Evolutionary conservation across 2,113 vertebrate genomes (phyloP).

Genomic region (Notiomystis cincta): DNA sequence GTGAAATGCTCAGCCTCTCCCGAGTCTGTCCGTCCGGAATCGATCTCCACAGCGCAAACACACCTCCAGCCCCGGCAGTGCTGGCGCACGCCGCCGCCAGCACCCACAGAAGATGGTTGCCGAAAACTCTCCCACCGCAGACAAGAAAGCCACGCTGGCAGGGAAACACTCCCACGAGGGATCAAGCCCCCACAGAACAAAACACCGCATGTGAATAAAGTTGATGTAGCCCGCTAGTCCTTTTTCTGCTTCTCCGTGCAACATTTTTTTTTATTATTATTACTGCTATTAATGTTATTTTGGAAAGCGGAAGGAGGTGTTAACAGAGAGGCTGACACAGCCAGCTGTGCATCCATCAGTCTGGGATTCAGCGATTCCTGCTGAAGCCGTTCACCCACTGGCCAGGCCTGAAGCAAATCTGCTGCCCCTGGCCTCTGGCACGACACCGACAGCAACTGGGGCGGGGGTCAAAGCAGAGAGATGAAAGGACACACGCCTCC

Average conservation of each 20-base stretch:
- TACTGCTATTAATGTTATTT: background rate
- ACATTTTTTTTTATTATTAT: background rate
- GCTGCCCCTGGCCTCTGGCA: constrained; percentile 44
- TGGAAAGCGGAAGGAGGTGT: background rate
- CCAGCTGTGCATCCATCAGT: background rate
- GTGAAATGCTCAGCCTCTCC: background rate
- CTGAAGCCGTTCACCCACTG: constrained; percentile 6
- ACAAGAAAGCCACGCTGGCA: background rate
- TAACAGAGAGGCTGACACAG: background rate
- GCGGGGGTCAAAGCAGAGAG: constrained; percentile 36
- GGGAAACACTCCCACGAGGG: background rate
- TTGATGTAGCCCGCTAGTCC: background rate
- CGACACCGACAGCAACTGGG: constrained; percentile 37
- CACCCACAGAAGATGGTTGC: constrained; percentile 4
- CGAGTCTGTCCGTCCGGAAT: background rate
- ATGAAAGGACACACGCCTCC: constrained; percentile 69
- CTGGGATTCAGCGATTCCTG: constrained; percentile 6
- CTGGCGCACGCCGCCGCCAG: background rate
- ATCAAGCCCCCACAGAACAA: background rate
- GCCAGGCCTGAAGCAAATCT: constrained; percentile 57
- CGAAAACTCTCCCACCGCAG: background rate
- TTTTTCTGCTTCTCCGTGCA: background rate
- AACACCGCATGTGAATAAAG: background rate
- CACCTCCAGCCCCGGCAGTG: background rate
- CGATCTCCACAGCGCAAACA: background rate